These are phyloP conservation scores for Neoascia interrupta DNA, from an alignment of 2,888 invertebrate genomes.

Conservation along the genomic window DNA sequence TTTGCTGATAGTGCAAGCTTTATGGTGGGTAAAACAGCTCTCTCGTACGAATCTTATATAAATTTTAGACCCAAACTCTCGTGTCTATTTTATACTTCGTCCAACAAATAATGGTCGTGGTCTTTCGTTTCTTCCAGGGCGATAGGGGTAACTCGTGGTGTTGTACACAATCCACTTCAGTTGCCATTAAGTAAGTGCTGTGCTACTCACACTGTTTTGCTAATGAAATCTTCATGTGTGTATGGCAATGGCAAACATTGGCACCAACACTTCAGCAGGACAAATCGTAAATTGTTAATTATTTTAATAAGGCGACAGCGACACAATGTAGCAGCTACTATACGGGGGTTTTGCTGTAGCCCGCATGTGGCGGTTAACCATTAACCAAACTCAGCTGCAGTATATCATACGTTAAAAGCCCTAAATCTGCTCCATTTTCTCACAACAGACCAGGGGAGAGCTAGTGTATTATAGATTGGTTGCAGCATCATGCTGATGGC, in stretches of 20 bases:
- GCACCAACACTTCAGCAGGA: constrained; percentile 23
- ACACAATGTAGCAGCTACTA: constrained; percentile 40
- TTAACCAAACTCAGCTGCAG: constrained; percentile 61
- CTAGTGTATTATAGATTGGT: constrained; percentile 46
- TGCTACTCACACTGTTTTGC: not conserved
- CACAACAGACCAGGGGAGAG: not conserved
- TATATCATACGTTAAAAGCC: constrained; percentile 62
- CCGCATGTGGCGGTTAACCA: constrained; percentile 49
- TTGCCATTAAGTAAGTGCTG: not conserved
- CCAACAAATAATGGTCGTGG: constrained; percentile 7
- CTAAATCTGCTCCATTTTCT: constrained; percentile 41
- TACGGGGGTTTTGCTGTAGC: not conserved
- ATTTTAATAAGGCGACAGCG: constrained; percentile 60
- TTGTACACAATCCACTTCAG: too few species aligned
- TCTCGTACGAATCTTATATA: constrained; percentile 37
- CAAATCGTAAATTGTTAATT: constrained; percentile 66
- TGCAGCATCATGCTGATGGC: constrained; percentile 65
- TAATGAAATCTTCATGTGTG: constrained; percentile 24
- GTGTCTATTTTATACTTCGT: constrained; percentile 28
- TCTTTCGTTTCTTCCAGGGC: too few species aligned
- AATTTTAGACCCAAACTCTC: constrained; percentile 23
- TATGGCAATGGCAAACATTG: constrained; percentile 15
- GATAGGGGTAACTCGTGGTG: too few species aligned
- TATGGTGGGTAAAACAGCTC: constrained; percentile 23
- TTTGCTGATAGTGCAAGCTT: not conserved